Conservation (phyloP, 2,888 invertebrate species). For the Caenorhabditis drosophilae region DNA sequence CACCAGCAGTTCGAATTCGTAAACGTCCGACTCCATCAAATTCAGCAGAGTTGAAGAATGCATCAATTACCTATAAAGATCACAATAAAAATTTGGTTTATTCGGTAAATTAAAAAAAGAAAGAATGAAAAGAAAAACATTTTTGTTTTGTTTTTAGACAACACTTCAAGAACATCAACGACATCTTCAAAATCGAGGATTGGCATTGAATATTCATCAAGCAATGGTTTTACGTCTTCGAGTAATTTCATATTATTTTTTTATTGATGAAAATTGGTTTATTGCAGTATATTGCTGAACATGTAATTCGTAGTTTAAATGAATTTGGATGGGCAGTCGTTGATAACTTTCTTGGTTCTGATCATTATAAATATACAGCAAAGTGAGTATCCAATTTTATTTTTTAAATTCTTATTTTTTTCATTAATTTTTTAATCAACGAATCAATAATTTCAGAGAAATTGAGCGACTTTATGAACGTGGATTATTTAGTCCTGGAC, state of each 20-base stretch:
- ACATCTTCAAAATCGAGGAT: slow-evolving; percentile 20
- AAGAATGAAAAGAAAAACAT: background rate
- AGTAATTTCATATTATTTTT: slow-evolving; percentile 24
- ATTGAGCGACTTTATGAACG: slow-evolving; percentile 57
- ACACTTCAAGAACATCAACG: slow-evolving; percentile 52
- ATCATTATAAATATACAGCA: slow-evolving; percentile 54
- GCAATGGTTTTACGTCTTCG: slow-evolving; percentile 52
- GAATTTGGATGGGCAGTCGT: slow-evolving; percentile 67
- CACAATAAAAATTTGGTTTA: slow-evolving; percentile 57
- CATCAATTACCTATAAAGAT: slow-evolving; percentile 52
- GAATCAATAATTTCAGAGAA: too few species aligned
- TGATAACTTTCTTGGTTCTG: slow-evolving; percentile 65
- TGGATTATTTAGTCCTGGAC: slow-evolving; percentile 61
- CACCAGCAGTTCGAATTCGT: slow-evolving; percentile 6
- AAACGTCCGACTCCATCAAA: slow-evolving; percentile 34
- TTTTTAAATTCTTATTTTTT: too few species aligned
- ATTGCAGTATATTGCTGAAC: slow-evolving; percentile 62
- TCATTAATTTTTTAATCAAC: too few species aligned
- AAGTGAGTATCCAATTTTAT: slow-evolving; percentile 47
- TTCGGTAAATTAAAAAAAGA: slow-evolving; percentile 30
- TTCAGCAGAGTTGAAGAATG: slow-evolving; percentile 26
- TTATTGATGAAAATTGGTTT: background rate
- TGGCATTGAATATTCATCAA: slow-evolving; percentile 50
- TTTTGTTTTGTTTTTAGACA: slow-evolving; percentile 32
- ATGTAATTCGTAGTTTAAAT: slow-evolving; percentile 60